phyloP scores from a whole-genome alignment of 92 coral and sea anemone genomes.

The Palythoa grandis region DNA sequence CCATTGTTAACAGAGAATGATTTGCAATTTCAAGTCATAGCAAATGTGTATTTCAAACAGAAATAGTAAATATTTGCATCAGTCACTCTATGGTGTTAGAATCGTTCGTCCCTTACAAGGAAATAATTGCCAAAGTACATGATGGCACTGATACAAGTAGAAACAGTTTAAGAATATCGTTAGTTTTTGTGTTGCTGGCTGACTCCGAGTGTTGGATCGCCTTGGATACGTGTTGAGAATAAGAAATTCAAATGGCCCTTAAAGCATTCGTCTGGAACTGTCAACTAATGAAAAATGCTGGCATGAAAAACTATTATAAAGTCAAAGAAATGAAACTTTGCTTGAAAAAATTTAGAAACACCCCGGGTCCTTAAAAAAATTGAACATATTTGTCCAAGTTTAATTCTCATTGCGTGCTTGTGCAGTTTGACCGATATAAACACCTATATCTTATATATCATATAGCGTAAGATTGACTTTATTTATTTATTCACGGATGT shows the following conservation, averaged over 20 bases:
- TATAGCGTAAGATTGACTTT: too few species aligned
- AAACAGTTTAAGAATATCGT: not conserved
- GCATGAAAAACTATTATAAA: not conserved
- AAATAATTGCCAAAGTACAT: slow-evolving; percentile 10
- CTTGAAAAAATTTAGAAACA: too few species aligned
- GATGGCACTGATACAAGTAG: not conserved
- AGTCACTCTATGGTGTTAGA: not conserved
- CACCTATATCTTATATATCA: too few species aligned
- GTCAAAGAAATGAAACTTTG: too few species aligned
- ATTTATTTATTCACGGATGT: too few species aligned
- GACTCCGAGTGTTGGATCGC: not conserved
- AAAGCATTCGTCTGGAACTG: not conserved
- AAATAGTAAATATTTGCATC: slow-evolving; percentile 26
- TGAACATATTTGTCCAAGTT: too few species aligned
- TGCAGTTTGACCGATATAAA: too few species aligned
- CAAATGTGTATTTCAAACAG: not conserved
- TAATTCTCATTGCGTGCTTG: too few species aligned
- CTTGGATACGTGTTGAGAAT: not conserved
- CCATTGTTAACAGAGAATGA: slow-evolving; percentile 22
- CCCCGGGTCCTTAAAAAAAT: too few species aligned
- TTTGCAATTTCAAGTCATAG: slow-evolving; percentile 14
- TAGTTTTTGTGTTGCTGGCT: not conserved
- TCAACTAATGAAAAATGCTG: not conserved
- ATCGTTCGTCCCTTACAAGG: not conserved
- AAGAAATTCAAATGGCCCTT: not conserved